phyloP scores from a whole-genome alignment of 2,888 invertebrate genomes.

The Machimus atricapillus region DNA sequence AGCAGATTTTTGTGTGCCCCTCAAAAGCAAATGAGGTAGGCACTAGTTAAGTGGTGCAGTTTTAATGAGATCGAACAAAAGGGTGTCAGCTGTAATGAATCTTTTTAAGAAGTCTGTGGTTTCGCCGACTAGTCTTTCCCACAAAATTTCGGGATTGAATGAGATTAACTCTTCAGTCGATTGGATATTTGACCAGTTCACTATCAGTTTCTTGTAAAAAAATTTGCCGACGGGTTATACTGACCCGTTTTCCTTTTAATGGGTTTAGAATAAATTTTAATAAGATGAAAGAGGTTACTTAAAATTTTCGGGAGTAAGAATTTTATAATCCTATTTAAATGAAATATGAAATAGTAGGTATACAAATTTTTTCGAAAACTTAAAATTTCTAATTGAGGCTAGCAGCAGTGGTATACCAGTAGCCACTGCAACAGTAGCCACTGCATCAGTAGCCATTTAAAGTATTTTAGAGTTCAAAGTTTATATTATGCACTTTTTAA shows the following conservation, averaged over 20 bases:
- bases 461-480: too few relatives aligned
- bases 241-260: conserved; percentile 16
- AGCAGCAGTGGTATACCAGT: too few relatives aligned
- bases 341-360: background rate
- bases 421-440: too few relatives aligned
- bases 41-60: background rate
- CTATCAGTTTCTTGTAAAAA: background rate
- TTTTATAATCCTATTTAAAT: background rate
- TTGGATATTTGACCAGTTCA: background rate
- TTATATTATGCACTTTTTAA: too few relatives aligned
- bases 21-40: background rate
- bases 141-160: background rate
- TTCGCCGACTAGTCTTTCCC: background rate
- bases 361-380: background rate
- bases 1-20: background rate
- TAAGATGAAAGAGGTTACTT: background rate
- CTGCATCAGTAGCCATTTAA: too few relatives aligned
- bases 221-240: background rate
- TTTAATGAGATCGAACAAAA: conserved; percentile 38
- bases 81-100: conserved; percentile 34
- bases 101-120: conserved; percentile 1
- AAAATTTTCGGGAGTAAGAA: background rate
- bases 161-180: background rate
- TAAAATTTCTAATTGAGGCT: background rate
- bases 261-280: conserved; percentile 1